Percentiles rank a stretch among this genome's conserved stretches.
Evolutionary conservation across 2,888 invertebrate genomes (phyloP).

Genomic region (Eueremaeus valkanovi): DNA sequence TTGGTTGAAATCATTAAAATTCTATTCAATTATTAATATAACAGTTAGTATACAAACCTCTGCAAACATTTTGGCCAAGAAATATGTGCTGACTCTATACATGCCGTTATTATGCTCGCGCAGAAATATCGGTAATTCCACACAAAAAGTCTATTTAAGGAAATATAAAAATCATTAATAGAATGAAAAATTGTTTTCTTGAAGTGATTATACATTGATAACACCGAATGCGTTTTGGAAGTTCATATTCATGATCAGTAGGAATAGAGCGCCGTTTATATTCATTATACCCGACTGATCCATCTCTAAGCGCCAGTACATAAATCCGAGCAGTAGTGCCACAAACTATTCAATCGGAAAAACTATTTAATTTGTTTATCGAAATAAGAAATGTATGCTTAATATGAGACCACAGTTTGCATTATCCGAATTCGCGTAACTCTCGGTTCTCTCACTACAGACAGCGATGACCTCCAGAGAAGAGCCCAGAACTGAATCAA

Average conservation of each 20-base stretch:
- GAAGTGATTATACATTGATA: conserved; percentile 49
- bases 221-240: conserved; percentile 56
- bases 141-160: conserved; percentile 73
- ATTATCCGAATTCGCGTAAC: conserved; percentile 79
- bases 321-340: conserved; percentile 53
- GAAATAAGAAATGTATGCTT: not conserved
- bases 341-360: conserved; percentile 50
- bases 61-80: conserved; percentile 80
- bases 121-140: conserved; percentile 81
- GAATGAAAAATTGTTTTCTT: not conserved
- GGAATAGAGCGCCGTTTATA: conserved; percentile 54
- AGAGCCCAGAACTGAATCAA: conserved; percentile 81
- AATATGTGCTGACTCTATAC: conserved; percentile 86
- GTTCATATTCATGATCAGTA: conserved; percentile 52
- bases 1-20: not conserved
- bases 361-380: not conserved
- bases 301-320: conserved; percentile 52
- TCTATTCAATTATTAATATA: not conserved
- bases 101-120: conserved; percentile 83
- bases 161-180: conserved; percentile 5
- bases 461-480: conserved; percentile 83
- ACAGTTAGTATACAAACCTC: conserved; percentile 55
- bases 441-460: conserved; percentile 82
- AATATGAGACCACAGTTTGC: conserved; percentile 76
- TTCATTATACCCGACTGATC: conserved; percentile 53